Base-by-base conservation (phyloP, 2,113 vertebrate genomes). In the Salminus brasiliensis region DNA sequence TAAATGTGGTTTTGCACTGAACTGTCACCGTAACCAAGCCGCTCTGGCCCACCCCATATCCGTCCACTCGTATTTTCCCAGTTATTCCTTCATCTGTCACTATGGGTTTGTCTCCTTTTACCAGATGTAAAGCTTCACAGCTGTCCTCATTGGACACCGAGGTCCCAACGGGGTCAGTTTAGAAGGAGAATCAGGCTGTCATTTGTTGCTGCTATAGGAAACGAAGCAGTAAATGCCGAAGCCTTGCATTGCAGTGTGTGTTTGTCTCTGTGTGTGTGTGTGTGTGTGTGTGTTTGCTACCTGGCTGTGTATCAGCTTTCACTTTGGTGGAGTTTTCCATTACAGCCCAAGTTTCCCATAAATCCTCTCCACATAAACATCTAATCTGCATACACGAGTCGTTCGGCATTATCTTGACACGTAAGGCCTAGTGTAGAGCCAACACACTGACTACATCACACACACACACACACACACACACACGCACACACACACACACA, bases 291-390 rank as follows among this genome's bases (percentile, higher is more conserved):
- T 60, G 66, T 78, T 11, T 55, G 25, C 29, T 63, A 15, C 70
- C 41, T 55, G 72, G 66, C 66, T 66, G 34, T 8, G 5, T 62
- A 62, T 76, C 43, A 73, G 15, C 23, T 68, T 15, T 69, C 63
- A 70, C 43, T 21, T 9, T 45, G 49, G 18, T 78, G 66, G 57
- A 72, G 52, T 41, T 81, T 81, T 84, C 70, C 79, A 78, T 84
- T 72, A 57, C 55, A 27, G 71, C 55, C 70, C 70, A 43, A 69
- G 69, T 47, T 60, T 55, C 43, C 39, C 49, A 60, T 70, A 74
- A 49, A 75, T 81, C 72, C 65, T 62, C 30, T 81, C 72, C 16
- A 15, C 47, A 36, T 74, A 78, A 69, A 73, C 53, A 41, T n/a
- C 65, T 43, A 69, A 71, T 21, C 41, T 74, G 74, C 45, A 63